These are phyloP conservation scores for Mormyrus proboscirostris DNA, from an alignment of 2,797 vertebrate genomes.

Conservation along the genomic window DNA sequence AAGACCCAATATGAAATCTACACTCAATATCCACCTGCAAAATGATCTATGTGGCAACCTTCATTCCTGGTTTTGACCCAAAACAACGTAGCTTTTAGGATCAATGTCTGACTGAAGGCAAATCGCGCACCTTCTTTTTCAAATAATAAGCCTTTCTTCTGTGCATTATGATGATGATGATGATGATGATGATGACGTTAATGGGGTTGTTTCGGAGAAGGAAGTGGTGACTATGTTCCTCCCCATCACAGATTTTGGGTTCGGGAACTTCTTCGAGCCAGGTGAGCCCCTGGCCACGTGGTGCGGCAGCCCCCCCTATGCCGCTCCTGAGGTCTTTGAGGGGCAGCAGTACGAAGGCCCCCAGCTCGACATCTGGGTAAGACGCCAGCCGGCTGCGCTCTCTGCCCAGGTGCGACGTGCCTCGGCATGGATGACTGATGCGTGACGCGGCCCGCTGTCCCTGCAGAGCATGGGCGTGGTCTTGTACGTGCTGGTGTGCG, in stretches of 20 bases:
- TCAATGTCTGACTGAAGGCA: neutral
- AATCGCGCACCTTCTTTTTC: neutral
- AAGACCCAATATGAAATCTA: neutral
- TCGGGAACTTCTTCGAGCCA: slow-evolving; percentile 76
- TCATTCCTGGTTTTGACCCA: neutral
- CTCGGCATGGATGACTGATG: neutral
- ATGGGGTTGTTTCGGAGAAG: neutral
- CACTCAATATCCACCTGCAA: neutral
- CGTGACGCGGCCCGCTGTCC: slow-evolving; percentile 19
- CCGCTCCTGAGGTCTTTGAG: slow-evolving; percentile 78
- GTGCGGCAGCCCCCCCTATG: slow-evolving; percentile 80
- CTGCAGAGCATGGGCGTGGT: slow-evolving; percentile 77
- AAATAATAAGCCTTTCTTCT: neutral
- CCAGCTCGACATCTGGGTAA: slow-evolving; percentile 81
- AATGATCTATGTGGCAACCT: neutral
- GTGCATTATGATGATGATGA: neutral
- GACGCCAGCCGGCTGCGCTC: neutral
- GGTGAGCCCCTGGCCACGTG: slow-evolving; percentile 73
- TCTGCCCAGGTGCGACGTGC: neutral
- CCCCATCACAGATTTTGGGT: slow-evolving; percentile 70
- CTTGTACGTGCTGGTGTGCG: slow-evolving; percentile 76
- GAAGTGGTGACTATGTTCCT: neutral
- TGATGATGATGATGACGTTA: neutral
- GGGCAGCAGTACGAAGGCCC: slow-evolving; percentile 78
- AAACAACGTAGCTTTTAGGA: neutral